phyloP scores from a whole-genome alignment of 2,797 vertebrate genomes.

The Oreochromis grahami region DNA sequence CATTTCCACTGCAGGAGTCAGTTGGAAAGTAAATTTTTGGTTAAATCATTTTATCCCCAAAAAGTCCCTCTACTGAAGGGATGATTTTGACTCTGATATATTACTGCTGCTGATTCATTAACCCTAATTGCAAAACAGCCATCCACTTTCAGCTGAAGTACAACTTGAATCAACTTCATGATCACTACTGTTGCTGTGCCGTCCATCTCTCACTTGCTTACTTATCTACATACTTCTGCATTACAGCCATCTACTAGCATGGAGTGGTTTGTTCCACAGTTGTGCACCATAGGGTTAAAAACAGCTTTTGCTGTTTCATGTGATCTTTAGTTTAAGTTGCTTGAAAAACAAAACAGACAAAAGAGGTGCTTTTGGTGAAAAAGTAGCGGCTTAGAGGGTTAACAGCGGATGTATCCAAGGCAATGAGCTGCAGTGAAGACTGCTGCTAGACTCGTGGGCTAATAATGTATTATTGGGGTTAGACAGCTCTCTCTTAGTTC shows the following conservation, averaged over 20 bases:
- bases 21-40: neutral
- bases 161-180: neutral
- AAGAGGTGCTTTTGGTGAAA: neutral
- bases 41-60: neutral
- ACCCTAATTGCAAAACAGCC: neutral
- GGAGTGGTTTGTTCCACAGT: neutral
- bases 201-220: neutral
- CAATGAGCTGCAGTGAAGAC: neutral
- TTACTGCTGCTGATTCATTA: neutral
- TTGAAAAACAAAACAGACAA: neutral
- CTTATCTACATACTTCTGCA: neutral
- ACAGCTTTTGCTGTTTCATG: neutral
- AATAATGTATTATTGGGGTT: constrained; percentile 32
- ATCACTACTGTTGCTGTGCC: neutral
- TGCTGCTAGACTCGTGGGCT: neutral
- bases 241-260: neutral
- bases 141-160: neutral
- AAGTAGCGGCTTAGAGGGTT: neutral
- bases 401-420: neutral
- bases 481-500: neutral
- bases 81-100: neutral
- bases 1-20: neutral
- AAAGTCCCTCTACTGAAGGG: neutral
- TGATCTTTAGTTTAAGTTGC: neutral
- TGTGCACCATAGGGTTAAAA: neutral